Evolutionary conservation across 2,888 invertebrate genomes (phyloP).

Genomic region (Scotopteryx bipunctaria): DNA sequence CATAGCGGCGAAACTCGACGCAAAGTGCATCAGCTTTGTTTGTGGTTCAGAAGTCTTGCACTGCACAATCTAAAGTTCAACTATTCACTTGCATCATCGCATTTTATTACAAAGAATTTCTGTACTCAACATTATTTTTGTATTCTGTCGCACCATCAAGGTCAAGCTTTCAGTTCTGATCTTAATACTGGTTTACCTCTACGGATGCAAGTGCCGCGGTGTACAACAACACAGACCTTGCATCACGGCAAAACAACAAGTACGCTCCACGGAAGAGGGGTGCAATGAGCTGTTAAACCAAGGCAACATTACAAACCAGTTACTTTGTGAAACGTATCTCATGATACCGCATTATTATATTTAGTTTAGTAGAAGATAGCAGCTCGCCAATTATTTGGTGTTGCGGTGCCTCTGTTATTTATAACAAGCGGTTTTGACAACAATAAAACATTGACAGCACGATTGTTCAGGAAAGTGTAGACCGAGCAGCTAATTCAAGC

Average conservation of each 20-base stretch:
- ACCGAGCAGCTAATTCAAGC: constrained; percentile 44
- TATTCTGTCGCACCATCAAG: constrained; percentile 56
- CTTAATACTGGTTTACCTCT: constrained; percentile 65
- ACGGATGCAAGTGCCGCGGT: constrained; percentile 58
- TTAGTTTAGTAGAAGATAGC: constrained; percentile 25
- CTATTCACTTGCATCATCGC: background rate
- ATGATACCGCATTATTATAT: constrained; percentile 28
- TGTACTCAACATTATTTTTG: constrained; percentile 2
- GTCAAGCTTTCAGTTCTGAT: constrained; percentile 65
- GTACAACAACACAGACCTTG: constrained; percentile 42
- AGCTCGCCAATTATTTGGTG: constrained; percentile 28
- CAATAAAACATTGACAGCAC: constrained; percentile 36
- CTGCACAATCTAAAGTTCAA: constrained; percentile 7
- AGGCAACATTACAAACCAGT: constrained; percentile 38
- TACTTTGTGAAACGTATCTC: constrained; percentile 30
- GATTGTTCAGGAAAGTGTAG: constrained; percentile 45
- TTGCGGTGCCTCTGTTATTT: constrained; percentile 10
- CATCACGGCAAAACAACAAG: constrained; percentile 32
- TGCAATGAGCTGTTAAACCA: constrained; percentile 36
- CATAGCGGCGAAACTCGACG: constrained; percentile 25
- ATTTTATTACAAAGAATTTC: background rate
- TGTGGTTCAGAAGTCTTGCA: background rate
- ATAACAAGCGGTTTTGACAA: constrained; percentile 9
- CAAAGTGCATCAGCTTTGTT: constrained; percentile 7
- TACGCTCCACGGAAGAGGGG: constrained; percentile 55